Conservation (phyloP, 2,888 invertebrate species). For the Archips xylosteana region DNA sequence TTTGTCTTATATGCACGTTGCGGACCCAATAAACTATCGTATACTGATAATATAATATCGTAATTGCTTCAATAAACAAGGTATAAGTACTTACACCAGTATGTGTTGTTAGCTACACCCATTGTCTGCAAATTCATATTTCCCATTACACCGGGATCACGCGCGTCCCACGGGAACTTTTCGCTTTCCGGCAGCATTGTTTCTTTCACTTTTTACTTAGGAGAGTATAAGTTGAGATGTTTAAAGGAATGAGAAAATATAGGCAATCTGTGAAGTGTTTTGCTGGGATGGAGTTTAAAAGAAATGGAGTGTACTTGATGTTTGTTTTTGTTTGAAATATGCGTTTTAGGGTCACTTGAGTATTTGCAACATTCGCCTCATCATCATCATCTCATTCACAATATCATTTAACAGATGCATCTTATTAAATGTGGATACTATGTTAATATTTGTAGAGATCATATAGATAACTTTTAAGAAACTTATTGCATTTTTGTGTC, state of each 20-base stretch:
- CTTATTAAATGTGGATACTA: too few relatives aligned
- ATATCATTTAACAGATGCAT: too few relatives aligned
- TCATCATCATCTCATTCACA: too few relatives aligned
- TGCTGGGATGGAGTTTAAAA: background rate
- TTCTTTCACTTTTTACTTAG: constrained; percentile 31
- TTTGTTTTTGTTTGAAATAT: constrained; percentile 1
- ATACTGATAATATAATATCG: background rate
- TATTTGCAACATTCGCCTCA: too few relatives aligned
- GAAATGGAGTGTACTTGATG: background rate
- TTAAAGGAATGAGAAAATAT: constrained; percentile 29
- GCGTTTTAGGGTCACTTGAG: background rate
- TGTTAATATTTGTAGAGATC: too few relatives aligned
- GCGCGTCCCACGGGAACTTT: constrained; percentile 55
- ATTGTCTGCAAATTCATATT: constrained; percentile 50
- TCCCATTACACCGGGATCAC: constrained; percentile 49
- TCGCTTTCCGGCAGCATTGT: constrained; percentile 18
- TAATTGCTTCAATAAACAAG: background rate
- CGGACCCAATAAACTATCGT: too few relatives aligned
- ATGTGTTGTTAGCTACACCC: constrained; percentile 5
- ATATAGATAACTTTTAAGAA: too few relatives aligned
- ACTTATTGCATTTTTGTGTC: too few relatives aligned
- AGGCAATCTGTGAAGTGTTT: constrained; percentile 21
- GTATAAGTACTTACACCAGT: background rate
- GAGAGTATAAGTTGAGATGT: constrained; percentile 14
- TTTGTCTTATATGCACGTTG: too few relatives aligned